Conservation (phyloP, 2,113 vertebrate genomes). For the Columbina picui region DNA sequence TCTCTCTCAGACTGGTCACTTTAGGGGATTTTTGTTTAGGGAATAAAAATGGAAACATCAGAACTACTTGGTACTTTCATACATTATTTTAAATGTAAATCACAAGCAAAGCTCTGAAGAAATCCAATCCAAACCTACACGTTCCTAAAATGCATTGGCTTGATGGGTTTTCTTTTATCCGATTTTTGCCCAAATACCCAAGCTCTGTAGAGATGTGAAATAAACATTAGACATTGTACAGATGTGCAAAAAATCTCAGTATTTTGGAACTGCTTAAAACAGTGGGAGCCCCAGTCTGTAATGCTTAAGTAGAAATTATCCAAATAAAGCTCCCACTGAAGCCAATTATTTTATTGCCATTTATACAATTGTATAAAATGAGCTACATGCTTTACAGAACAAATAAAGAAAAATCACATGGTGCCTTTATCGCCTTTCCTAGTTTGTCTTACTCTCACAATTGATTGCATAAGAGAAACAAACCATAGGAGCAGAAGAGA, state of each 20-base stretch:
- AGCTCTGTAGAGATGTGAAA: not conserved
- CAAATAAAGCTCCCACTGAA: slow-evolving; percentile 62
- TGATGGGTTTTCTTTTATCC: not conserved
- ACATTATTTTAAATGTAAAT: not conserved
- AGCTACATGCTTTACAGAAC: slow-evolving; percentile 42
- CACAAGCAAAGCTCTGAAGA: not conserved
- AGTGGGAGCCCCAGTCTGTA: not conserved
- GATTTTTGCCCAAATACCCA: not conserved
- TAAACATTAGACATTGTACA: slow-evolving; percentile 32
- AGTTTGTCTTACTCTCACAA: slow-evolving; percentile 49
- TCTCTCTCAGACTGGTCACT: not conserved
- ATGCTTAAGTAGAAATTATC: slow-evolving; percentile 34
- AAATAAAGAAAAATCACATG: slow-evolving; percentile 59
- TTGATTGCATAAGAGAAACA: slow-evolving; percentile 50
- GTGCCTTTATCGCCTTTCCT: slow-evolving; percentile 47
- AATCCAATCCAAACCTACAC: not conserved
- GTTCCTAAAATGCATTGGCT: not conserved
- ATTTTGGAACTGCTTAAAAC: slow-evolving; percentile 35
- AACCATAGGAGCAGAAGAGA: slow-evolving; percentile 1
- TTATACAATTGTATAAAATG: slow-evolving; percentile 48
- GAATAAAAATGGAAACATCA: not conserved
- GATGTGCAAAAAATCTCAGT: not conserved
- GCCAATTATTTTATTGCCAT: slow-evolving; percentile 51
- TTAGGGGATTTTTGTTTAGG: not conserved
- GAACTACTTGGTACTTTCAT: not conserved